phyloP scores from a whole-genome alignment of 2,113 vertebrate species.

The Tapirus terrestris region DNA sequence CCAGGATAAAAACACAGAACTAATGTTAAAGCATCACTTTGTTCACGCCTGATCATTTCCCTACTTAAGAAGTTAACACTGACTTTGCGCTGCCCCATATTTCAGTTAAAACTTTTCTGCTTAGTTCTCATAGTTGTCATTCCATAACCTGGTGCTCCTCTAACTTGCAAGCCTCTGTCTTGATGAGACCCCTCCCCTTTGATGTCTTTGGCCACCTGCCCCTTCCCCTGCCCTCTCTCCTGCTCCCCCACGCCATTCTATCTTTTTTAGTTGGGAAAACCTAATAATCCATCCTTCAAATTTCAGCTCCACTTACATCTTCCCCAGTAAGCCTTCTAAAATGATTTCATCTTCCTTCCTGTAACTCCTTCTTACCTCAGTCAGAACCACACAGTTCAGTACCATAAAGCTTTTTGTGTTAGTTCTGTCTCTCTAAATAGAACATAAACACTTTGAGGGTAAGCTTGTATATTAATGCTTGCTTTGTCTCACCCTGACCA shows the following conservation, averaged over 20 bases:
- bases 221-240: neutral
- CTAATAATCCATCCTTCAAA: neutral
- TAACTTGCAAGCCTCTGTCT: neutral
- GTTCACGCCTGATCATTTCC: neutral
- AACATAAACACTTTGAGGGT: neutral
- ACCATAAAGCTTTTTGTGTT: neutral
- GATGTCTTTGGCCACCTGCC: neutral
- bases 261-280: neutral
- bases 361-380: neutral
- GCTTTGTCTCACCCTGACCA: neutral
- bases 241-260: neutral
- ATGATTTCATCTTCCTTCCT: neutral
- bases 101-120: neutral
- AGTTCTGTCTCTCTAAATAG: neutral
- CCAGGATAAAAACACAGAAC: neutral
- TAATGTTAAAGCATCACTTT: neutral
- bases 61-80: neutral
- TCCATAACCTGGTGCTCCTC: neutral
- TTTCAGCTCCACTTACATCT: neutral
- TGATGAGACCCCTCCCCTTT: neutral
- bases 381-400: neutral
- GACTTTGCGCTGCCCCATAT: neutral
- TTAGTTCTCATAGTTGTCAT: neutral
- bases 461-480: neutral
- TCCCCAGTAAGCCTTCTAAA: neutral